Conservation (phyloP, 2,113 vertebrate species). For the Saguinus midas region DNA sequence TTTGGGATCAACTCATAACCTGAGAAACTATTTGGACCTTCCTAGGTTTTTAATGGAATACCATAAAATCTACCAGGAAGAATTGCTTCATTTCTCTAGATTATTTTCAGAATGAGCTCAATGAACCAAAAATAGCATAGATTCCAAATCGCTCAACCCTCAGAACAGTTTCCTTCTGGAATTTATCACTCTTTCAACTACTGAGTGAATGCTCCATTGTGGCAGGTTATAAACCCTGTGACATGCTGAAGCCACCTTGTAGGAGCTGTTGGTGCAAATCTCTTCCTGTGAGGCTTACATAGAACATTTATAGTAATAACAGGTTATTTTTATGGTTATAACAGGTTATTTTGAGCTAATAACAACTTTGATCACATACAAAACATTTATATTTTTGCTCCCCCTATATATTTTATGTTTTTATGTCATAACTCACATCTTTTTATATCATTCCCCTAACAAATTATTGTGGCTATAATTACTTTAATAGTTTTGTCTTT, state of each 20-base stretch:
- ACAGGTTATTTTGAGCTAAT: background rate
- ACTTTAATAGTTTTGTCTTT: background rate
- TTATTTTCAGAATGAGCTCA: background rate
- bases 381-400: background rate
- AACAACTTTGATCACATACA: background rate
- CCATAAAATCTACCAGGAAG: background rate
- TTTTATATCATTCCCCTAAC: background rate
- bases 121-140: background rate
- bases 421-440: background rate
- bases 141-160: background rate
- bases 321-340: background rate
- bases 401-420: background rate
- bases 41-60: conserved; percentile 27
- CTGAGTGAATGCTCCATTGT: background rate
- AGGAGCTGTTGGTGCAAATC: background rate
- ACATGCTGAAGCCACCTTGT: background rate
- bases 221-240: background rate
- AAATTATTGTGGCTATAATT: background rate
- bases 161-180: background rate
- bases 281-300: background rate
- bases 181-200: background rate
- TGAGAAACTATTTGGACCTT: background rate
- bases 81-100: background rate
- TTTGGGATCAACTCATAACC: background rate
- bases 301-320: background rate